These are phyloP conservation scores for Hucho hucho DNA, from an alignment of 2,113 vertebrate genomes.

Conservation along the genomic window DNA sequence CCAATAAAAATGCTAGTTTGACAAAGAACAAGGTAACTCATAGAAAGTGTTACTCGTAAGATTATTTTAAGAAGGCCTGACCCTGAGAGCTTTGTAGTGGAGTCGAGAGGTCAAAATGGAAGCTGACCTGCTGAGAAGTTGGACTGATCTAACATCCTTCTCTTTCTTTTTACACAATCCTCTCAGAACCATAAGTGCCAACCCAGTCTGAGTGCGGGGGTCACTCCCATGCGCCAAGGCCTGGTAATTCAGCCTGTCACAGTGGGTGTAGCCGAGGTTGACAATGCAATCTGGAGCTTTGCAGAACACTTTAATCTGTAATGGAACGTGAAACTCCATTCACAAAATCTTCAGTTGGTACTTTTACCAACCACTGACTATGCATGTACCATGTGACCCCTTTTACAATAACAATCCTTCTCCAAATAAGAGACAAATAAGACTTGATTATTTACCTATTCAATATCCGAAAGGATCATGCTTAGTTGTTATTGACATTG, in stretches of 20 bases:
- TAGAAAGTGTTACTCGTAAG: too few relatives aligned
- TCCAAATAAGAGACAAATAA: too few relatives aligned
- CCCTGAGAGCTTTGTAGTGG: not conserved
- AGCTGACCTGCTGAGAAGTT: not conserved
- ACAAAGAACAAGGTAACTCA: too few relatives aligned
- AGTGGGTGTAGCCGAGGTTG: conserved; percentile 28
- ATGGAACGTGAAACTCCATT: conserved; percentile 1
- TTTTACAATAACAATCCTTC: not conserved
- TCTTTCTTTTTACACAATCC: not conserved
- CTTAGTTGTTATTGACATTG: too few relatives aligned
- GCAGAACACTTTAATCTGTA: conserved; percentile 40
- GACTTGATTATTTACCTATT: too few relatives aligned
- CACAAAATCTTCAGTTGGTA: not conserved
- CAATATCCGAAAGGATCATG: too few relatives aligned
- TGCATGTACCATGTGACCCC: conserved; percentile 42
- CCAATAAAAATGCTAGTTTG: too few relatives aligned
- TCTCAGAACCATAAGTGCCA: not conserved
- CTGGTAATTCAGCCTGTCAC: conserved; percentile 6
- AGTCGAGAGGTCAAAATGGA: not conserved
- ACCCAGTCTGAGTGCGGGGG: conserved; percentile 19
- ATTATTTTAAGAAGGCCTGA: not conserved
- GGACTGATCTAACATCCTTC: not conserved
- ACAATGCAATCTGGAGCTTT: conserved; percentile 44
- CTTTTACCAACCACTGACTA: conserved; percentile 21
- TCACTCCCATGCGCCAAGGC: too few relatives aligned